Conservation (phyloP, 2,113 vertebrate species). For the Hyperoodon ampullatus region DNA sequence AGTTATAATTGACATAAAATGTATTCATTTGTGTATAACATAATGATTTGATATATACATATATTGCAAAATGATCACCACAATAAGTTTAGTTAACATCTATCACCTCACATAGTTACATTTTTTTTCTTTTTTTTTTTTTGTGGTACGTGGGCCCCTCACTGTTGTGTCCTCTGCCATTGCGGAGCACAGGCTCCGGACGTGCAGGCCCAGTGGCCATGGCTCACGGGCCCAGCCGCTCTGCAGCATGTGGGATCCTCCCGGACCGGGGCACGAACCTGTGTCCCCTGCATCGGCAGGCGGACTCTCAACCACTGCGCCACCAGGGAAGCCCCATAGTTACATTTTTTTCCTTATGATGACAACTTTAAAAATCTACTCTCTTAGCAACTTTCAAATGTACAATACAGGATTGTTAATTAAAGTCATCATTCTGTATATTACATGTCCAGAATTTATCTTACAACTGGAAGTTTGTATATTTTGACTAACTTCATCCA, state of each 20-base stretch:
- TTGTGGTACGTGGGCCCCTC: accelerated
- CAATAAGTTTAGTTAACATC: not conserved
- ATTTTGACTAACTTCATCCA: not conserved
- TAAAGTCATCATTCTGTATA: not conserved
- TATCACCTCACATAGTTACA: not conserved
- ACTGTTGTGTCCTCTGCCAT: no score
- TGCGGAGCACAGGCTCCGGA: no score
- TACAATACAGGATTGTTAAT: not conserved
- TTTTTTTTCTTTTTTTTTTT: no score
- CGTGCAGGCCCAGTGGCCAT: no score
- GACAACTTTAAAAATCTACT: not conserved
- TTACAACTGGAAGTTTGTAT: not conserved
- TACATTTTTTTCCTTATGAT: not conserved
- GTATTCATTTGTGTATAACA: not conserved
- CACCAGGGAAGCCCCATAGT: not conserved
- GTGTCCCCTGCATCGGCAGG: no score
- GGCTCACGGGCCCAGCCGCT: no score
- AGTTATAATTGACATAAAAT: not conserved
- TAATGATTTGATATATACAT: not conserved
- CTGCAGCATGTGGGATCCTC: accelerated
- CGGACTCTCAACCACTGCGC: no score
- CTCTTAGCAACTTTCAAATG: not conserved
- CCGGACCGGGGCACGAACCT: no score
- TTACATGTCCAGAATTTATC: not conserved
- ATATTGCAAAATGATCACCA: not conserved